Percentiles rank a stretch among this genome's conserved stretches.
Conservation (phyloP, 1,140 invertebrate species). For the Pseudomyrmex flavicornis region DNA sequence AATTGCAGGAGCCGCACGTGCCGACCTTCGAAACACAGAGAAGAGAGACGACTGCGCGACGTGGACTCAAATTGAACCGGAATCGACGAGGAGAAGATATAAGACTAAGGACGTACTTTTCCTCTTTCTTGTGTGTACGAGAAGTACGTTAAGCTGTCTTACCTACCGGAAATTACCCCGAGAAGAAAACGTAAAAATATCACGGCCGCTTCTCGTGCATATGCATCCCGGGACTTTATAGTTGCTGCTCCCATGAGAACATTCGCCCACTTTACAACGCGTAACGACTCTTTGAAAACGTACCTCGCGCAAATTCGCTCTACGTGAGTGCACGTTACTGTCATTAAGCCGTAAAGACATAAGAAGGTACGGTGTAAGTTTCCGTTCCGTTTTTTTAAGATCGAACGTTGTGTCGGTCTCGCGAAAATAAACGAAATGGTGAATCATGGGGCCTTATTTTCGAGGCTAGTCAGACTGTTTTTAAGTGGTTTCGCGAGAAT, state of each 20-base stretch:
- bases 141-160: slow-evolving; percentile 34
- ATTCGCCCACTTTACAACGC: slow-evolving; percentile 38
- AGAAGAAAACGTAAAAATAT: slow-evolving; percentile 65
- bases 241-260: neutral
- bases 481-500: neutral
- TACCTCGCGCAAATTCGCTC: slow-evolving; percentile 31
- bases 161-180: slow-evolving; percentile 59
- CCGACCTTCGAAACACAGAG: slow-evolving; percentile 18
- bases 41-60: neutral
- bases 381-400: slow-evolving; percentile 18
- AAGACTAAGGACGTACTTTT: neutral
- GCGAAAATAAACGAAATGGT: neutral
- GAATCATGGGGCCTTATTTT: neutral
- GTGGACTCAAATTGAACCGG: slow-evolving; percentile 16
- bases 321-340: slow-evolving; percentile 6
- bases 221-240: slow-evolving; percentile 61
- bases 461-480: neutral
- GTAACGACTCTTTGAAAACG: slow-evolving; percentile 51
- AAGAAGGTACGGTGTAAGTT: slow-evolving; percentile 30
- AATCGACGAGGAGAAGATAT: slow-evolving; percentile 35
- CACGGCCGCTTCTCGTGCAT: slow-evolving; percentile 51
- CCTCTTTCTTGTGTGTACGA: neutral
- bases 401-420: neutral
- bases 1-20: slow-evolving; percentile 41
- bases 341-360: slow-evolving; percentile 41